These are phyloP conservation scores for Globodera ellingtonae DNA, from an alignment of 1,140 invertebrate genomes.

Conservation along the genomic window DNA sequence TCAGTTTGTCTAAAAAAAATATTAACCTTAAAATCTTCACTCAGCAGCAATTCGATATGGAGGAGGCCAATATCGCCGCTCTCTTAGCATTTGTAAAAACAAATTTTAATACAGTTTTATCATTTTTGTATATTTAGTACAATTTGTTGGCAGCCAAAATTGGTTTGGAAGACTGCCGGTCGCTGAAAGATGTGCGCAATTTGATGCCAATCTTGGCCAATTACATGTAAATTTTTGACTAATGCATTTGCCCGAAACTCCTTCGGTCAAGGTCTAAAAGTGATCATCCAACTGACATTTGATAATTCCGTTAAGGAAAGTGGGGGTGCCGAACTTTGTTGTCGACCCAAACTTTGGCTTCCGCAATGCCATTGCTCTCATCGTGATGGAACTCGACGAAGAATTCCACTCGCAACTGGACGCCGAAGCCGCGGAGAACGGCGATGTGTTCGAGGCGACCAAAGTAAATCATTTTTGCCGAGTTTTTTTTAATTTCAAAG, in stretches of 20 bases:
- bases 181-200: slow-evolving; percentile 6
- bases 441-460: neutral
- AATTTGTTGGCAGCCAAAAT: slow-evolving; percentile 13
- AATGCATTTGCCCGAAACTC: neutral
- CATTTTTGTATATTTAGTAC: slow-evolving; percentile 6
- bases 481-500: neutral
- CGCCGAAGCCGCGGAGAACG: neutral
- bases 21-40: too few relatives aligned
- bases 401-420: neutral
- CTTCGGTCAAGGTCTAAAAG: too few relatives aligned
- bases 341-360: neutral
- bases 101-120: neutral
- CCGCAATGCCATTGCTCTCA: neutral
- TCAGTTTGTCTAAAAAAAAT: too few relatives aligned
- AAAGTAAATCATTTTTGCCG: neutral
- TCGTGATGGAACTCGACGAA: neutral
- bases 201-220: slow-evolving; percentile 14
- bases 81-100: neutral
- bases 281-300: neutral
- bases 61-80: neutral
- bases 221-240: neutral
- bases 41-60: neutral
- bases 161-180: neutral
- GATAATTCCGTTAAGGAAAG: neutral
- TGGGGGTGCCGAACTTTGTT: neutral